Evolutionary conservation across 2,797 vertebrate species (phyloP).

Genomic region (Emydoidea blandingii): DNA sequence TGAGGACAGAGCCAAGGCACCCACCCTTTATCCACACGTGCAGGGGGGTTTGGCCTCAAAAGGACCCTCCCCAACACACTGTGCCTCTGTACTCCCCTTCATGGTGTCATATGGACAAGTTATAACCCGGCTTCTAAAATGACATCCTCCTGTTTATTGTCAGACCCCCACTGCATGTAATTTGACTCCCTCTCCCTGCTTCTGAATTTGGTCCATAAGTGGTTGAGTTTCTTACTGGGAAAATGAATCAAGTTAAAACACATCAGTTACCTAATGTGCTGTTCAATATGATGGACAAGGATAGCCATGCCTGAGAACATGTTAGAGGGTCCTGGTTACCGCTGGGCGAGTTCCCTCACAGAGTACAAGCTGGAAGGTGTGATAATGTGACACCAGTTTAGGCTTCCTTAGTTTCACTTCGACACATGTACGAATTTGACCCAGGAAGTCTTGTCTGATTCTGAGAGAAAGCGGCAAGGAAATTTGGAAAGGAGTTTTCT

Average conservation of each 20-base stretch:
- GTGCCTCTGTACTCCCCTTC: background rate
- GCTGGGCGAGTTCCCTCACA: background rate
- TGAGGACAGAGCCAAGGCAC: too few species aligned
- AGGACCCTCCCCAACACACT: rapidly evolving
- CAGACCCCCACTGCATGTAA: rapidly evolving
- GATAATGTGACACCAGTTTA: background rate
- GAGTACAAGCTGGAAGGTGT: background rate
- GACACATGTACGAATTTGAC: rapidly evolving
- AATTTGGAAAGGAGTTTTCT: background rate
- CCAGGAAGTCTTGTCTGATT: rapidly evolving
- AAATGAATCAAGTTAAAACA: background rate
- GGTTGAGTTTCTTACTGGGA: background rate
- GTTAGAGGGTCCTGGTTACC: too few species aligned
- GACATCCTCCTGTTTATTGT: background rate
- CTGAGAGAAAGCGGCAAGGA: background rate
- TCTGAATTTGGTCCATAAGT: background rate
- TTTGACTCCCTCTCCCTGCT: background rate
- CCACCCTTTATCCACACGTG: too few species aligned
- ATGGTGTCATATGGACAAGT: rapidly evolving
- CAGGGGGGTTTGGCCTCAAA: too few species aligned
- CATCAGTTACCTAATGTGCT: too few species aligned
- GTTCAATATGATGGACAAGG: background rate
- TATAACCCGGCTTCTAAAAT: background rate
- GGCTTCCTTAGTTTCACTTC: background rate
- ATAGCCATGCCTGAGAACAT: background rate